Percentiles rank a stretch among this genome's conserved stretches.
Conservation (phyloP, 1,140 invertebrate genomes). For the Brachionus calyciflorus region DNA sequence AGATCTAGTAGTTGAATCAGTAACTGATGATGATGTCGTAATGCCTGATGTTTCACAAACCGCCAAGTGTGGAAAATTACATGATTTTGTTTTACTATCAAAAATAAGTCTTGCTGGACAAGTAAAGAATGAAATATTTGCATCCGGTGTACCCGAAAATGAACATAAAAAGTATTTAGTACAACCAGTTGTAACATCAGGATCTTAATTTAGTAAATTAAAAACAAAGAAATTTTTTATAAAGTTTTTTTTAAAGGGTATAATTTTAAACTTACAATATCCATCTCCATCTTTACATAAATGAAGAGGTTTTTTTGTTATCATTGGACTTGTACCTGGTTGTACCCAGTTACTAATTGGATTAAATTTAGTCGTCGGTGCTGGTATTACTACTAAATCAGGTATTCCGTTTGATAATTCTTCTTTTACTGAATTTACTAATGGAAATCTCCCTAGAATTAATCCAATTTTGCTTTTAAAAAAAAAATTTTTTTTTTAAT, state of each 20-base stretch:
- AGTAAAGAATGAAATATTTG: neutral
- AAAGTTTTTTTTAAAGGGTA: neutral
- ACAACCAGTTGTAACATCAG: neutral
- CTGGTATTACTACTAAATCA: neutral
- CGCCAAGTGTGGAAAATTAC: conserved; percentile 30
- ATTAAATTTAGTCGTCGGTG: neutral
- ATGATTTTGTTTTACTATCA: conserved; percentile 14
- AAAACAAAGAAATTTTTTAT: neutral
- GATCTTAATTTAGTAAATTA: neutral
- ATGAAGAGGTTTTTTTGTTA: neutral
- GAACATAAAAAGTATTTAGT: conserved; percentile 6
- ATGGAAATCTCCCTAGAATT: conserved; percentile 29
- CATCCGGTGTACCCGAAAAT: neutral
- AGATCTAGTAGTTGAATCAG: too few species aligned
- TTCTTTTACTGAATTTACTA: conserved; percentile 26
- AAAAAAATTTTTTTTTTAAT: neutral
- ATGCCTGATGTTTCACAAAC: neutral
- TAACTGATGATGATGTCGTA: too few species aligned
- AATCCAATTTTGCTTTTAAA: neutral
- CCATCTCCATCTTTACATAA: conserved; percentile 1
- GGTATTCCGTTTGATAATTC: conserved; percentile 1
- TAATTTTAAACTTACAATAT: neutral
- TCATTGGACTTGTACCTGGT: neutral
- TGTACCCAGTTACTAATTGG: neutral
- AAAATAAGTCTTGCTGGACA: conserved; percentile 22